Percentiles rank a stretch among this genome's conserved stretches.
phyloP scores from a whole-genome alignment of 2,888 invertebrate species.

The Acrobasis repandana region DNA sequence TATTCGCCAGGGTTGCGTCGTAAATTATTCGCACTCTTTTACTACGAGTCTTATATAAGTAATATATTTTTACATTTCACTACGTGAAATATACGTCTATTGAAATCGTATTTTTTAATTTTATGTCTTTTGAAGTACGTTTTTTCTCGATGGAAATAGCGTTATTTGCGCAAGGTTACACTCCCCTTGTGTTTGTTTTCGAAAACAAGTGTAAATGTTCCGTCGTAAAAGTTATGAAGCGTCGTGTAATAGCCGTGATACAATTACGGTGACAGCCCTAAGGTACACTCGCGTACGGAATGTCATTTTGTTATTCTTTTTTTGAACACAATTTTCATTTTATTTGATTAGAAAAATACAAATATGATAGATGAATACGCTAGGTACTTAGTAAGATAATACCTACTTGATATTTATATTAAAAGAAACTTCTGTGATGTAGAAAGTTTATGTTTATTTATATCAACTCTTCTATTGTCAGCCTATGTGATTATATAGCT shows the following conservation, averaged over 20 bases:
- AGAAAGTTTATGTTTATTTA: too few relatives aligned
- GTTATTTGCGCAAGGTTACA: slow-evolving; percentile 31
- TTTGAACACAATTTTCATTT: not conserved
- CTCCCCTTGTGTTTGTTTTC: slow-evolving; percentile 39
- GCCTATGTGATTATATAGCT: too few relatives aligned
- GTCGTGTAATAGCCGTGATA: slow-evolving; percentile 45
- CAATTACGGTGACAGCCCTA: slow-evolving; percentile 43
- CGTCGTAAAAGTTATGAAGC: slow-evolving; percentile 56
- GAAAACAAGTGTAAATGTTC: slow-evolving; percentile 42
- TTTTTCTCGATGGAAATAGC: slow-evolving; percentile 3
- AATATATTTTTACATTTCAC: slow-evolving; percentile 15
- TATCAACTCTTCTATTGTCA: too few relatives aligned
- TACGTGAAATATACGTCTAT: slow-evolving; percentile 7
- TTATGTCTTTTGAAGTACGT: slow-evolving; percentile 20
- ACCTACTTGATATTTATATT: too few relatives aligned
- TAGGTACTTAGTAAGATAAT: too few relatives aligned
- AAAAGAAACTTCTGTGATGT: too few relatives aligned
- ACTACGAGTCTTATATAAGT: slow-evolving; percentile 12
- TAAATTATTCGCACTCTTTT: slow-evolving; percentile 53
- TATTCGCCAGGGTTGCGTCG: slow-evolving; percentile 31
- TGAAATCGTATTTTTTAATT: slow-evolving; percentile 18
- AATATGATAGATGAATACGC: not conserved
- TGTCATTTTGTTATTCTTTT: not conserved
- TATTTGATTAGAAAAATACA: not conserved
- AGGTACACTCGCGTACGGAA: slow-evolving; percentile 39